These are phyloP conservation scores for Sweltsa coloradensis DNA, from an alignment of 1,140 invertebrate genomes.

Conservation along the genomic window DNA sequence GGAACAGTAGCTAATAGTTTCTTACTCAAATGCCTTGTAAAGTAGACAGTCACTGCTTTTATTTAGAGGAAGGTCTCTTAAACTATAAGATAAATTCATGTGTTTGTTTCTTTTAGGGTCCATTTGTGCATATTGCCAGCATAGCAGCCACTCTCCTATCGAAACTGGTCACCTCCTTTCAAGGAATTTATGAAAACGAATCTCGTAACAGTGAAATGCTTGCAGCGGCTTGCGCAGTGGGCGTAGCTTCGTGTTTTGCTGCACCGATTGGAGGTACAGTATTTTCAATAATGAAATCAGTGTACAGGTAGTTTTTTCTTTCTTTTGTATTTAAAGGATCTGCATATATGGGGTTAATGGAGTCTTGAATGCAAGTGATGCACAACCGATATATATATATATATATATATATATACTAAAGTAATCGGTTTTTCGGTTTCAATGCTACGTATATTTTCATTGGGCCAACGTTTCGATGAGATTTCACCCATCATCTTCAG, in stretches of 20 bases:
- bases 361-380: constrained; percentile 1
- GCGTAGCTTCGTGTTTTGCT: constrained; percentile 90
- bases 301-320: background rate
- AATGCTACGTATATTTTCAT: too few species aligned
- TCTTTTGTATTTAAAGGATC: background rate
- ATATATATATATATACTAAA: background rate
- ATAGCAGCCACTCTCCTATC: constrained; percentile 88
- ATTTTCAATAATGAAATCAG: too few species aligned
- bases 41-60: too few species aligned
- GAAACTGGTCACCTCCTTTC: constrained; percentile 86
- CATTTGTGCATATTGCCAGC: constrained; percentile 95
- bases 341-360: background rate
- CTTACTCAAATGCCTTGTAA: too few species aligned
- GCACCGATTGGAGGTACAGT: constrained; percentile 90
- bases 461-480: too few species aligned
- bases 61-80: too few species aligned
- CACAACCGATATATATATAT: constrained; percentile 10
- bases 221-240: constrained; percentile 90
- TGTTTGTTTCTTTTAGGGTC: constrained; percentile 43
- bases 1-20: too few species aligned
- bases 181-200: constrained; percentile 90
- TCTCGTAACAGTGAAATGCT: constrained; percentile 89
- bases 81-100: background rate
- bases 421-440: too few species aligned
- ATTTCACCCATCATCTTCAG: too few species aligned